Evolutionary conservation across 2,797 vertebrate genomes (phyloP), one percentile per base, ranked within the genome.

Genomic region (Halcyon leucocephala): DNA sequence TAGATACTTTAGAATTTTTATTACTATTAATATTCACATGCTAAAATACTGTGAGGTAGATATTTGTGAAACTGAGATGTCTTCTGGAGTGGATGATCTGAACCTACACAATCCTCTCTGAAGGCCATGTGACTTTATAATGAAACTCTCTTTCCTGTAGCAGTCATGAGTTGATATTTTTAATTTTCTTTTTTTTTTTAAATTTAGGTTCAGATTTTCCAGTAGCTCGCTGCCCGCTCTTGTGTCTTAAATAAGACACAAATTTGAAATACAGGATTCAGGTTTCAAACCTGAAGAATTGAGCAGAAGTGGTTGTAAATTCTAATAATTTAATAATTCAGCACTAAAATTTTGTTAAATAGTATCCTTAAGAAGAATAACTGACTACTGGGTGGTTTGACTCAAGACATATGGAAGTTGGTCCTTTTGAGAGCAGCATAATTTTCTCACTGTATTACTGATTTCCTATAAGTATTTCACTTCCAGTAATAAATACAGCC

Each of bases 401-500:
- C 51, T 90, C 39, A 58, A 82, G 52, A 41, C 10, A 33, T 49
- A 66, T 84, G 17, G 29, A 71, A 91, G 25, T 93, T 44, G 61
- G 58, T 82, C 80, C 46, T 86, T 86, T 51, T 65, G 54, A 69
- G 41, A 85, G 44, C 15, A 85, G 46, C 31, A 25, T 76, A 76
- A 85, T 76, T 89, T 94, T 95, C 60, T 77, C 92, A 82, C 8
- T 3, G 4, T 62, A 33, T 74, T 92, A 69, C 35, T 83, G 64
- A 81, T 73, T 89, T 91, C 51, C 31, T 20, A 20, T 71, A 29
- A 67, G 62, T 66, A 57, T 85, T 92, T 83, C 28, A 39, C 22
- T 77, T 88, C 51, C 65, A 86, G 49, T 93, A 93, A 91, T 89
- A 93, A 91, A 69, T 84, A 95, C 35, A 82, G 39, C 41, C 62